phyloP scores from a whole-genome alignment of 2,113 vertebrate genomes.

The Dascyllus trimaculatus region DNA sequence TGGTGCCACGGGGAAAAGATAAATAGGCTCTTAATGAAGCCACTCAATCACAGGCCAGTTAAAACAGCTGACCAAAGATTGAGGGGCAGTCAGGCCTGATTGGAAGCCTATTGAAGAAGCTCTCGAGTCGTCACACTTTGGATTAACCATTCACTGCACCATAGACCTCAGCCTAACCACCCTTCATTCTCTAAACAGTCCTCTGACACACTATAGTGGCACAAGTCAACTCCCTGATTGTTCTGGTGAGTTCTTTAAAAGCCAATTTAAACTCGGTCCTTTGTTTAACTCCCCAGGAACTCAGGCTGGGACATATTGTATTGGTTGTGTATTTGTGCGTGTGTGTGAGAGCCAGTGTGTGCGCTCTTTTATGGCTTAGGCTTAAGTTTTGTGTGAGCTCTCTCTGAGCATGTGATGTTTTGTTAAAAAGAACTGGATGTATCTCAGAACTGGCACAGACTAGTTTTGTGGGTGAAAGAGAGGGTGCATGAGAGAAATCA shows the following conservation, averaged over 20 bases:
- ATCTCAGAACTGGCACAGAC: constrained; percentile 64
- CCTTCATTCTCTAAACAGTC: constrained; percentile 67
- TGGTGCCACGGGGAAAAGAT: constrained; percentile 71
- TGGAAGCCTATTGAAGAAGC: constrained; percentile 72
- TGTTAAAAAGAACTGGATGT: constrained; percentile 56
- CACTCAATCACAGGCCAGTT: constrained; percentile 82
- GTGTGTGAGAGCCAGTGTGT: constrained; percentile 16
- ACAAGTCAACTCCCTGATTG: constrained; percentile 68
- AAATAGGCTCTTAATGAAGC: constrained; percentile 81
- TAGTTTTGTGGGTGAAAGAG: constrained; percentile 67
- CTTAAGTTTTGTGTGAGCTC: constrained; percentile 49
- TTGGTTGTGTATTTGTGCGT: constrained; percentile 39
- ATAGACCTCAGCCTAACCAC: constrained; percentile 60
- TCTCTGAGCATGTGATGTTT: constrained; percentile 68
- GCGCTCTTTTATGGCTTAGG: constrained; percentile 34
- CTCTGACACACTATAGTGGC: constrained; percentile 65
- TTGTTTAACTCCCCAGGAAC: constrained; percentile 76
- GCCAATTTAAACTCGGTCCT: constrained; percentile 75
- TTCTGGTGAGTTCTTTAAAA: constrained; percentile 76
- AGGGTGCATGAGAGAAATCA: constrained; percentile 69
- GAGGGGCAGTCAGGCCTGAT: constrained; percentile 71
- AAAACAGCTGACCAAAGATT: constrained; percentile 75
- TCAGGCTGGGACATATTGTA: constrained; percentile 57
- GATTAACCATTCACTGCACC: constrained; percentile 75
- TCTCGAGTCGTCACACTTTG: constrained; percentile 69